A percentile compares a stretch with the other conserved stretches of the same genome.
These are phyloP conservation scores for Melikaiella ostensackeni DNA, from an alignment of 2,888 invertebrate species.

Conservation along the genomic window DNA sequence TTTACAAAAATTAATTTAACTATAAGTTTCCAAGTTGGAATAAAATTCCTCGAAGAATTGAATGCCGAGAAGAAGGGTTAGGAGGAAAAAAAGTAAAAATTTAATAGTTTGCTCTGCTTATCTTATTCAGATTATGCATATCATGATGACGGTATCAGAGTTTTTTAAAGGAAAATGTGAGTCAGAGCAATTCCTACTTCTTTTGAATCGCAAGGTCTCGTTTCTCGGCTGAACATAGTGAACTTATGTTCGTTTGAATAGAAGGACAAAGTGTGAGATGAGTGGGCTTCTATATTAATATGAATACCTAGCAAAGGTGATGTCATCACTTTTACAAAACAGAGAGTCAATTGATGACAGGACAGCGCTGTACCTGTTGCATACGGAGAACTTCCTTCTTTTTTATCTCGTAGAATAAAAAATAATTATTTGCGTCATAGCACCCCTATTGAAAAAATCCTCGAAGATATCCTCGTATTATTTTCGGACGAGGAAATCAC, in stretches of 20 bases:
- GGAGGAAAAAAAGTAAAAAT: neutral
- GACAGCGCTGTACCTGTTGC: constrained; percentile 11
- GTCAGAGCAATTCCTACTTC: constrained; percentile 28
- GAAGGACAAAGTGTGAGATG: constrained; percentile 43
- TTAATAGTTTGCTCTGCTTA: neutral
- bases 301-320: constrained; percentile 57
- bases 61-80: neutral
- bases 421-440: too few species aligned
- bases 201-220: neutral
- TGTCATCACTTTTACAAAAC: constrained; percentile 60
- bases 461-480: too few species aligned
- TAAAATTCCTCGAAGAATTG: too few species aligned
- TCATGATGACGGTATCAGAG: neutral
- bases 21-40: neutral
- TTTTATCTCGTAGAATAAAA: neutral
- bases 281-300: constrained; percentile 64
- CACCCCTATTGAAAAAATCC: too few species aligned
- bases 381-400: neutral
- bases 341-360: constrained; percentile 19
- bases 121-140: constrained; percentile 13
- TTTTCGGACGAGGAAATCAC: too few species aligned
- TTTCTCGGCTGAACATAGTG: neutral
- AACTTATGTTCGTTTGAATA: constrained; percentile 20
- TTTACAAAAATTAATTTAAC: neutral
- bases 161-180: constrained; percentile 19